Evolutionary conservation across 2,797 vertebrate genomes (phyloP).

Genomic region (Aphelocoma californica): DNA sequence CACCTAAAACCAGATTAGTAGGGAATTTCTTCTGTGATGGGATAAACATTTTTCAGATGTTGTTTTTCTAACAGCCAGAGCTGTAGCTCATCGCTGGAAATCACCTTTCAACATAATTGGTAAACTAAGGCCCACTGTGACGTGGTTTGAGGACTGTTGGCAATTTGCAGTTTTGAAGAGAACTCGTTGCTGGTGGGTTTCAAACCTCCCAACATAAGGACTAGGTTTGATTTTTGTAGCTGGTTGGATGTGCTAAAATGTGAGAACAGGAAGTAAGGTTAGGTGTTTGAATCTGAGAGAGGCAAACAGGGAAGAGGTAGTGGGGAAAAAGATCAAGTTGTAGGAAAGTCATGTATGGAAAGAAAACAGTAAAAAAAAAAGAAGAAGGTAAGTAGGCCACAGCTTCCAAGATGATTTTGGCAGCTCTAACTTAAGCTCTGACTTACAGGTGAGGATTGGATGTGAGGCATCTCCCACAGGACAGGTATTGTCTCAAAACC

Average conservation of each 20-base stretch:
- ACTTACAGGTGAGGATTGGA: not conserved
- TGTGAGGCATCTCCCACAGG: not conserved
- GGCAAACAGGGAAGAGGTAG: not conserved
- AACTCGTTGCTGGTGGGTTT: not conserved
- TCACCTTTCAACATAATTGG: not conserved
- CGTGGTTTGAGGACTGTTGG: not conserved
- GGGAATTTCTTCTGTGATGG: fast-evolving
- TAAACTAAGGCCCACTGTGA: not conserved
- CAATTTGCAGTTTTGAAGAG: not conserved
- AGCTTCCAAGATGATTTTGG: not conserved
- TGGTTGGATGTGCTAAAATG: not conserved
- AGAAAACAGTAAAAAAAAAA: not conserved
- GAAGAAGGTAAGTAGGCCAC: not conserved
- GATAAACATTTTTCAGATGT: not conserved
- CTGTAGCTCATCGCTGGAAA: not conserved
- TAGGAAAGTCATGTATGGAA: fast-evolving
- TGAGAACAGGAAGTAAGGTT: not conserved
- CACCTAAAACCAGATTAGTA: not conserved
- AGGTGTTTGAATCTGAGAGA: not conserved
- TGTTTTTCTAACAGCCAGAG: not conserved
- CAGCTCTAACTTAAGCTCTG: not conserved
- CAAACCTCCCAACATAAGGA: not conserved
- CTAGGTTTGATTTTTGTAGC: not conserved
- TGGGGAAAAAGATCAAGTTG: not conserved
- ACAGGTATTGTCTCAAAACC: not conserved